phyloP scores from a whole-genome alignment of 2,113 vertebrate genomes.

The Podarcis muralis region DNA sequence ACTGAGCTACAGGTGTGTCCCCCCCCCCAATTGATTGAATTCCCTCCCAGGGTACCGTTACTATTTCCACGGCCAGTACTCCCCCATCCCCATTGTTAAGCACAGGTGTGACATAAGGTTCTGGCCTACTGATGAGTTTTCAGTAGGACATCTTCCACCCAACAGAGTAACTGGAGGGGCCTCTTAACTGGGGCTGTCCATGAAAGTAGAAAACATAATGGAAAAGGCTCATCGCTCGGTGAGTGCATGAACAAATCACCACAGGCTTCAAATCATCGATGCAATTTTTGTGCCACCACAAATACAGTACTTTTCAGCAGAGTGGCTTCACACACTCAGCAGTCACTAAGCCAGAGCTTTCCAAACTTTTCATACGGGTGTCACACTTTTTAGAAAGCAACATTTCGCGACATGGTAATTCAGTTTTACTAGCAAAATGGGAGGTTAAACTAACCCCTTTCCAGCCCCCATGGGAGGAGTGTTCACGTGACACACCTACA shows the following conservation, averaged over 20 bases:
- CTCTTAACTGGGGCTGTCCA: not conserved
- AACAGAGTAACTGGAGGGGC: not conserved
- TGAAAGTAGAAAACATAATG: not conserved
- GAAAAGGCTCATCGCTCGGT: not conserved
- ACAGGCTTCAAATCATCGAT: not conserved
- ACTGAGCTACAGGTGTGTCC: not conserved
- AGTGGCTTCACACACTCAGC: not conserved
- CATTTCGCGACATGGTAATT: too few species aligned
- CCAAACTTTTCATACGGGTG: too few species aligned
- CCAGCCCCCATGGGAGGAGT: too few species aligned
- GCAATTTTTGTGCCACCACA: not conserved
- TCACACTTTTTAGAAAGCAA: too few species aligned
- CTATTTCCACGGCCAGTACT: not conserved
- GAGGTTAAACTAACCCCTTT: too few species aligned
- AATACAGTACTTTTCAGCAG: not conserved
- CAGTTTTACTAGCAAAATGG: too few species aligned
- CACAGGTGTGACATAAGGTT: not conserved
- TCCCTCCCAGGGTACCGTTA: not conserved
- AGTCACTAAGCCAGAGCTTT: too few species aligned
- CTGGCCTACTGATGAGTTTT: not conserved
- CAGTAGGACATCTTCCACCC: not conserved
- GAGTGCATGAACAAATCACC: not conserved
- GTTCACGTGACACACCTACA: too few species aligned
- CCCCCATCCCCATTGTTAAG: not conserved
- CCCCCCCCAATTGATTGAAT: not conserved